Conservation (phyloP, 2,797 vertebrate genomes). For the Rhyacichthys aspro region DNA sequence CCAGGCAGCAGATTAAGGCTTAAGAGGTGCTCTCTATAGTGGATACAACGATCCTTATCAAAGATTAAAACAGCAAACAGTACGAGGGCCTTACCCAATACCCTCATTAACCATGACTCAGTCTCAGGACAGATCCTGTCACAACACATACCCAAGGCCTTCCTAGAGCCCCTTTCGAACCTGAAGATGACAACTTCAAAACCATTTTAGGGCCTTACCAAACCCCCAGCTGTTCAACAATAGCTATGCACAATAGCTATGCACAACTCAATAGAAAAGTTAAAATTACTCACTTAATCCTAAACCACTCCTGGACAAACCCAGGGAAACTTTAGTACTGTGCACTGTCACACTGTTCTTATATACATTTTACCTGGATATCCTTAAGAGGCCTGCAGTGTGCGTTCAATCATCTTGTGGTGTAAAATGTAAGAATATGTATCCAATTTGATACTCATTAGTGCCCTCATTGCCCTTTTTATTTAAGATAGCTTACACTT, state of each 20-base stretch:
- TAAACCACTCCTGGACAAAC: no score
- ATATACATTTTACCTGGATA: no score
- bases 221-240: slow-evolving; percentile 57
- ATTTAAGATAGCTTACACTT: no score
- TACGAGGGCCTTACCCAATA: slow-evolving; percentile 52
- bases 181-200: slow-evolving; percentile 45
- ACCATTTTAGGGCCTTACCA: slow-evolving; percentile 74
- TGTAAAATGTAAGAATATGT: no score
- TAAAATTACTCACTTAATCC: no score
- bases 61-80: slow-evolving; percentile 33
- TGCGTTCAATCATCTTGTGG: no score
- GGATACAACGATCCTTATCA: slow-evolving; percentile 37
- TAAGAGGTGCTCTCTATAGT: no score
- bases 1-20: slow-evolving; percentile 45
- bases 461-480: no score
- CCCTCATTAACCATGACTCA: slow-evolving; percentile 19
- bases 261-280: slow-evolving; percentile 21
- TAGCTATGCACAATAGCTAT: slow-evolving; percentile 53
- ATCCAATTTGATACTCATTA: no score
- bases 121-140: slow-evolving; percentile 40
- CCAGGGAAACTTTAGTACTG: no score
- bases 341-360: no score
- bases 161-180: slow-evolving; percentile 64
- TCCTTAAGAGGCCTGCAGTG: no score
- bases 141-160: slow-evolving; percentile 65